Conservation (phyloP, 1,140 invertebrate species). For the Nomia melanderi region DNA sequence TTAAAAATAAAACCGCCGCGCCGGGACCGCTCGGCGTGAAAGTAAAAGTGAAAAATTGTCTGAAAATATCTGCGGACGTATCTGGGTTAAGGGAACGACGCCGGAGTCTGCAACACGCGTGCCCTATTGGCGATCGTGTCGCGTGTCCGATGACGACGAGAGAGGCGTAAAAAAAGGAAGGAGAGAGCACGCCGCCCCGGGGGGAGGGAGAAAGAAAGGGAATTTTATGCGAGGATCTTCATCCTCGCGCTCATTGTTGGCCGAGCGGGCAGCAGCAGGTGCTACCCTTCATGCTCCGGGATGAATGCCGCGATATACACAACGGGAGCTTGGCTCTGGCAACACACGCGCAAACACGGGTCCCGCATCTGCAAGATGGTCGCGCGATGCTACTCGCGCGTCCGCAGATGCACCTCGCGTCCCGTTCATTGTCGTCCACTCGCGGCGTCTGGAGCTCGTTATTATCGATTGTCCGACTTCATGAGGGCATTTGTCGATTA, state of each 20-base stretch:
- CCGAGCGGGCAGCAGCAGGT: conserved; percentile 59
- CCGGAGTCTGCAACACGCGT: neutral
- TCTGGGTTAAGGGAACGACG: conserved; percentile 39
- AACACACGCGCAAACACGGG: conserved; percentile 49
- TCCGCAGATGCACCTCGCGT: conserved; percentile 51
- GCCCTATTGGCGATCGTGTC: too few relatives aligned
- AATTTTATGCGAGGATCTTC: conserved; percentile 29
- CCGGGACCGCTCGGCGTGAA: conserved; percentile 4
- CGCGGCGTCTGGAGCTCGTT: neutral
- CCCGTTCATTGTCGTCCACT: conserved; percentile 4
- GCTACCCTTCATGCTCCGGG: conserved; percentile 53
- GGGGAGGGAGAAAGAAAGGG: conserved; percentile 12
- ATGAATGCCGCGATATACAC: conserved; percentile 49
- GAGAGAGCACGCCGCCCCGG: neutral
- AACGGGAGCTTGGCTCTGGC: conserved; percentile 51
- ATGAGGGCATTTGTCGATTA: too few relatives aligned
- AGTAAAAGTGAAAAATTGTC: conserved; percentile 40
- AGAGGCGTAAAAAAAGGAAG: too few relatives aligned
- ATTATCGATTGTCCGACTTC: too few relatives aligned
- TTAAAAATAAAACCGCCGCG: too few relatives aligned
- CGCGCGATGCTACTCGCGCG: conserved; percentile 27
- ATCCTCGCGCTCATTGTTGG: conserved; percentile 54
- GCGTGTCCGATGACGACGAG: too few relatives aligned
- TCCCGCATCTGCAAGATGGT: conserved; percentile 65
- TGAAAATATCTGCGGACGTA: conserved; percentile 39